A percentile compares a stretch with the other conserved stretches of the same genome.
These are phyloP conservation scores for Thinocorus orbignyianus DNA, from an alignment of 2,113 vertebrate genomes.

Conservation along the genomic window DNA sequence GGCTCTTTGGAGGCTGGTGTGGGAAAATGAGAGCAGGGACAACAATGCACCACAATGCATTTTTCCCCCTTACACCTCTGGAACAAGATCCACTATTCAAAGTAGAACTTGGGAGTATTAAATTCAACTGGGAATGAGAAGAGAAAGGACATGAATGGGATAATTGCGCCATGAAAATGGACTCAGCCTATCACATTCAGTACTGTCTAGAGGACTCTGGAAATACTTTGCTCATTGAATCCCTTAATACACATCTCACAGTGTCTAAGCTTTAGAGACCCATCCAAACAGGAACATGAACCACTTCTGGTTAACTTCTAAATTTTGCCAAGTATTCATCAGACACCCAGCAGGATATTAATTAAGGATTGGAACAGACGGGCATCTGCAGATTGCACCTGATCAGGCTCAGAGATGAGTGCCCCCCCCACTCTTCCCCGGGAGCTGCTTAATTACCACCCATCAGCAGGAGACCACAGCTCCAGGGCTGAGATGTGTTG, in stretches of 20 bases:
- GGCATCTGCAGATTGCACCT: not conserved
- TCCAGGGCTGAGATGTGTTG: not conserved
- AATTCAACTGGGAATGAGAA: not conserved
- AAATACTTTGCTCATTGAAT: not conserved
- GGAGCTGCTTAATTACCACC: not conserved
- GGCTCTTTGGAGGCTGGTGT: not conserved
- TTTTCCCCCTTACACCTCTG: accelerated
- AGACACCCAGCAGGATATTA: not conserved
- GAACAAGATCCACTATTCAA: not conserved
- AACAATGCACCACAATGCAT: too few relatives aligned
- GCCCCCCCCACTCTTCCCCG: not conserved
- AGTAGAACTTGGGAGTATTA: not conserved
- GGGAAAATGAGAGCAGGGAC: too few relatives aligned
- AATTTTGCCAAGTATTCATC: not conserved
- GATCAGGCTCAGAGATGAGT: not conserved
- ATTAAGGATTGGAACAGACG: not conserved
- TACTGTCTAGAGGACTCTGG: not conserved
- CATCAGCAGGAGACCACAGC: not conserved
- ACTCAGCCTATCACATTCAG: not conserved
- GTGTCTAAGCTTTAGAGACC: not conserved
- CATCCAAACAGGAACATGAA: not conserved
- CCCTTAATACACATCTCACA: not conserved
- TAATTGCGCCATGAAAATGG: not conserved
- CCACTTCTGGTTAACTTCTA: not conserved
- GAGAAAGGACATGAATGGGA: not conserved